phyloP scores from a whole-genome alignment of 1,140 invertebrate genomes.

The Gonatopus flavifemur region DNA sequence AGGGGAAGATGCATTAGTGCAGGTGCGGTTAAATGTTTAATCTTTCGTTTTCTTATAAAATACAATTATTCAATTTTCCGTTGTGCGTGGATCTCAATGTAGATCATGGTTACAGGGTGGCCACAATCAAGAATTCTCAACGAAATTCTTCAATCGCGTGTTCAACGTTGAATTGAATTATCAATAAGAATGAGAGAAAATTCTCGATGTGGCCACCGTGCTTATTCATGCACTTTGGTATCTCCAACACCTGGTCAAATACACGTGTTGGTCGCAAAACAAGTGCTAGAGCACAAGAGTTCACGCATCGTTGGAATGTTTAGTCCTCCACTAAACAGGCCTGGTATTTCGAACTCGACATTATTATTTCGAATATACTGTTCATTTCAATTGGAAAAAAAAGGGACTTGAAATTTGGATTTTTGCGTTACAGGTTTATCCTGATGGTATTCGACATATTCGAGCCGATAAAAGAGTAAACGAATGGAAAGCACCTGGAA shows the following conservation, averaged over 20 bases:
- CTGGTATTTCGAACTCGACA: constrained; percentile 39
- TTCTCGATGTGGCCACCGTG: no score
- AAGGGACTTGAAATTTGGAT: no score
- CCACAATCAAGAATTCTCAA: no score
- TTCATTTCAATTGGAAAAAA: constrained; percentile 6
- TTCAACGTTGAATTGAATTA: no score
- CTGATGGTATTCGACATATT: constrained; percentile 98
- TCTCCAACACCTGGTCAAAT: constrained; percentile 46
- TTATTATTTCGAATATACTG: background rate
- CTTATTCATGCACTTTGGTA: constrained; percentile 51
- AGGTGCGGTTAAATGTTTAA: constrained; percentile 63
- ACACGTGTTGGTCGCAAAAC: constrained; percentile 47
- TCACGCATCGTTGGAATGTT: constrained; percentile 50
- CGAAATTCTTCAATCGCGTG: constrained; percentile 7
- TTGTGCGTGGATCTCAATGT: no score
- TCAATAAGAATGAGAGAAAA: constrained; percentile 7
- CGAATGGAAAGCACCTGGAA: constrained; percentile 98
- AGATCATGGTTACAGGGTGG: no score
- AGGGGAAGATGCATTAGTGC: constrained; percentile 96
- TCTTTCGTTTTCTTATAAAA: no score
- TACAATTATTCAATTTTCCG: no score
- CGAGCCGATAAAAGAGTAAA: constrained; percentile 96
- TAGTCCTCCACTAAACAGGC: constrained; percentile 23
- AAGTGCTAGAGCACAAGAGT: constrained; percentile 44
- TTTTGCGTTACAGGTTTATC: constrained; percentile 89